phyloP scores from a whole-genome alignment of 2,113 vertebrate genomes.

The Neoarius graeffei region DNA sequence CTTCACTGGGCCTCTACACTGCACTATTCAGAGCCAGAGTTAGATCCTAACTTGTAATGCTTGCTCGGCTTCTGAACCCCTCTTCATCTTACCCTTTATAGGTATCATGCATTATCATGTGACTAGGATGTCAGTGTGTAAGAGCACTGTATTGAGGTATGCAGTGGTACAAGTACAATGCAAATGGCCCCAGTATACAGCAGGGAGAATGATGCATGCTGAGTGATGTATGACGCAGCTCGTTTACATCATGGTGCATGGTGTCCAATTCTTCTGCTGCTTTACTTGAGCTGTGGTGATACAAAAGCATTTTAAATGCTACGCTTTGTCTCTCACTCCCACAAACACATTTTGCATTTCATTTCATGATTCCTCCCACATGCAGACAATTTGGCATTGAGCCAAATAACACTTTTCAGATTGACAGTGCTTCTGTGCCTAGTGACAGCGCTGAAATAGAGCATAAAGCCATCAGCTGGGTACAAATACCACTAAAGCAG shows the following conservation, averaged over 20 bases:
- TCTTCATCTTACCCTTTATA: constrained; percentile 30
- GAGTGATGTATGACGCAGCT: background rate
- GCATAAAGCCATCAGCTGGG: constrained; percentile 3
- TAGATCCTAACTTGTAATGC: constrained; percentile 26
- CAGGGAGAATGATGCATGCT: constrained; percentile 10
- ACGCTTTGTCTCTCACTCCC: background rate
- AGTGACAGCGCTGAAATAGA: constrained; percentile 20
- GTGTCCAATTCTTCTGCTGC: background rate
- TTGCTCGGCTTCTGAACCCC: constrained; percentile 26
- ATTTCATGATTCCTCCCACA: constrained; percentile 2
- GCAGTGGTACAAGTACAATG: constrained; percentile 7
- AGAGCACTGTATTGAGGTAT: background rate
- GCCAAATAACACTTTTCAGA: constrained; percentile 25
- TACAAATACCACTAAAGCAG: constrained; percentile 22
- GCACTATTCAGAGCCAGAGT: constrained; percentile 40
- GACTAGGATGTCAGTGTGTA: constrained; percentile 15
- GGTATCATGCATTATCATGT: background rate
- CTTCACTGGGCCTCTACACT: constrained; percentile 38
- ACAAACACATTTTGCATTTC: constrained; percentile 5
- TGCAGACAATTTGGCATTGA: constrained; percentile 23
- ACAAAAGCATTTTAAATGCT: constrained; percentile 8
- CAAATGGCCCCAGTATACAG: background rate
- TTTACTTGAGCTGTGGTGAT: constrained; percentile 12
- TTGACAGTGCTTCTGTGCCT: constrained; percentile 30
- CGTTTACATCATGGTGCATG: background rate